A percentile compares a stretch with the other conserved stretches of the same genome.
These are phyloP conservation scores for Melanitta fusca DNA, from an alignment of 2,797 vertebrate species.

Conservation along the genomic window DNA sequence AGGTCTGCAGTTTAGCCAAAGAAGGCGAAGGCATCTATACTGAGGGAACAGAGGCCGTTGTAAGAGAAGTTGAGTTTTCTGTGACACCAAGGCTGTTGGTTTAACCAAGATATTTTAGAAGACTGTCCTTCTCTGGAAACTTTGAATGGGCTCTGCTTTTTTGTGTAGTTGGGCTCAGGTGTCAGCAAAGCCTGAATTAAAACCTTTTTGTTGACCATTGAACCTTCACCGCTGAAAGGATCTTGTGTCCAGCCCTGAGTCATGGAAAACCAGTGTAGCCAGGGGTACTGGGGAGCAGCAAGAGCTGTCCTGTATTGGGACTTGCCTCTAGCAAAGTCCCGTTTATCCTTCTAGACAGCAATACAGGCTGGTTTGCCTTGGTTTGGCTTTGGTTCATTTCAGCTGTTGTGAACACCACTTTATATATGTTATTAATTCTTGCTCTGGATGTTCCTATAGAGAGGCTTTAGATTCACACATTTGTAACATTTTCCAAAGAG, in stretches of 20 bases:
- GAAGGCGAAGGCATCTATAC: not conserved
- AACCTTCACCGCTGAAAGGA: not conserved
- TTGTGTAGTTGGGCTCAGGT: not conserved
- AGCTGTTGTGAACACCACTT: not conserved
- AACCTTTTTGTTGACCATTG: not conserved
- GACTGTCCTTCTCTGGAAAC: not conserved
- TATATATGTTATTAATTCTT: not conserved
- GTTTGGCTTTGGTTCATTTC: not conserved
- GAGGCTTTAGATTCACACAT: not conserved
- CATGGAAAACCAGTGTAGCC: not conserved
- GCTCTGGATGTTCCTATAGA: not conserved
- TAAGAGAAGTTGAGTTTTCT: not conserved
- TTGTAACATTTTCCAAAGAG: not conserved
- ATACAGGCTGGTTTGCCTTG: not conserved
- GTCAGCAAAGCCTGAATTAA: not conserved
- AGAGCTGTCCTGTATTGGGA: fast-evolving
- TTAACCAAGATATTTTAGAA: not conserved
- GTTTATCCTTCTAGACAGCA: not conserved
- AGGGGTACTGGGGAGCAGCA: not conserved
- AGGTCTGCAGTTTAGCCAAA: not conserved
- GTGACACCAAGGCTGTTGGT: not conserved
- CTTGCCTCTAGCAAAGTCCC: not conserved
- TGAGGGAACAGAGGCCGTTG: not conserved
- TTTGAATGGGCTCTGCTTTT: not conserved
- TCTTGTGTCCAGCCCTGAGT: not conserved